A percentile compares a stretch with the other conserved stretches of the same genome.
Conservation (phyloP, 2,113 vertebrate genomes). For the Gadus macrocephalus region DNA sequence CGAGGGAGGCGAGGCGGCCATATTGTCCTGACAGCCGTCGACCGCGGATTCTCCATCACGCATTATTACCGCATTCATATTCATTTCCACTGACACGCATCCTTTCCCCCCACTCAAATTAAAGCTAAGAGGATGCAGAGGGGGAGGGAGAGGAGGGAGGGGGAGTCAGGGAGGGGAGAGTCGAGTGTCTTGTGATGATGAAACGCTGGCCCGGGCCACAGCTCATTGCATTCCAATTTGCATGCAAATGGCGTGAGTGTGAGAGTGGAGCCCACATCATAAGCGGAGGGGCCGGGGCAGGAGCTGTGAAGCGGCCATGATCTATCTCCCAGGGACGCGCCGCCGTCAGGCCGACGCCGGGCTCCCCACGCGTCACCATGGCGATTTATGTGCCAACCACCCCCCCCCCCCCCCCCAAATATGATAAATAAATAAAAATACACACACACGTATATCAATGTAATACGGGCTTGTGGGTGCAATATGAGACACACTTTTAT, state of each 20-base stretch:
- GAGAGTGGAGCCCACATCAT: constrained; percentile 93
- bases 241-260: constrained; percentile 98
- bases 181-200: constrained; percentile 80
- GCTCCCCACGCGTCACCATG: constrained; percentile 50
- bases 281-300: constrained; percentile 81
- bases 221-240: constrained; percentile 99
- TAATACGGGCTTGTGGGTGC: too few species aligned
- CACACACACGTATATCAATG: constrained; percentile 9
- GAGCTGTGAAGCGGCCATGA: constrained; percentile 84
- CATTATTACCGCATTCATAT: constrained; percentile 99
- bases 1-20: constrained; percentile 95
- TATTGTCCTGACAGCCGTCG: constrained; percentile 95
- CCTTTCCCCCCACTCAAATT: constrained; percentile 93
- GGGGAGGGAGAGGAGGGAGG: constrained; percentile 33
- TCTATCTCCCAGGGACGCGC: constrained; percentile 60
- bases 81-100: constrained; percentile 96
- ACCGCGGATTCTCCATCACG: constrained; percentile 93
- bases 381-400: constrained; percentile 41
- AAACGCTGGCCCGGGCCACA: constrained; percentile 96
- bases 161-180: constrained; percentile 58
- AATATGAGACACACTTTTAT: constrained; percentile 43
- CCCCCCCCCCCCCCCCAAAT: constrained; percentile 28
- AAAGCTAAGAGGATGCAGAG: constrained; percentile 70
- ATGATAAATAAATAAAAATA: constrained; percentile 5
- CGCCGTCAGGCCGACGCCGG: background rate